Base-by-base conservation (phyloP, 1,140 invertebrate species). In the Meloidogyne hapla region DNA sequence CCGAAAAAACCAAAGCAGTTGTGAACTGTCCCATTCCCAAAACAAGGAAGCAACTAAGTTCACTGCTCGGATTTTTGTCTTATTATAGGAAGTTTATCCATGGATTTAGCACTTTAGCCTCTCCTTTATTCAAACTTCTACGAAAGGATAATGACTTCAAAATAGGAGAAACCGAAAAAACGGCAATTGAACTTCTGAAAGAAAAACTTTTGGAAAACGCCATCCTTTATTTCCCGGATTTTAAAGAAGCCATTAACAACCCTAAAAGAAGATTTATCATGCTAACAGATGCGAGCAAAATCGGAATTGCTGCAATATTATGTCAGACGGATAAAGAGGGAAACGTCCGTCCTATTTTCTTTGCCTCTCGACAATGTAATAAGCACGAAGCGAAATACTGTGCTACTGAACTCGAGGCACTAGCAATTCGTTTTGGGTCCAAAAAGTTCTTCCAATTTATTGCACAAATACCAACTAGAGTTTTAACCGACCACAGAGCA, bases 61-160 rank as follows among this genome's bases (percentile, higher is more conserved):
- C 82, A 33, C 90, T 90, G 77, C 61, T 90, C 1, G 89, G 90
- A 2, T 78, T 90, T 38, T 77, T 86, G 45, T 85, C 86, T 56
- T 90, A 88, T 74, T 87, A 87, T 74, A 62, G 85, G 2, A 80
- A 83, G 73, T 89, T 88, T 80, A 84, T 89, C 23, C 82, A 75
- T 73, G 83, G 85, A 79, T 87, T 79, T 76, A 77, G 87, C n/a
- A 73, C 84, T 78, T 71, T 86, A 12, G 87, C 87, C 8, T 77
- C 74, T 48, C 79, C 86, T 38, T 77, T 90, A 28, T 79, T 87
- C 13, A 72, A 85, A 4, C 77, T 90, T 10, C 69, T 87, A 28
- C 87, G 87, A 76, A 88, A 89, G 79, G 83, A 89, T 12, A 69
- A 25, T 18, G 12, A 28, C 9, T 89, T 85, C 69, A 9, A 72